Conservation (phyloP, 1,140 invertebrate species). For the Chrysoperla carnea region DNA sequence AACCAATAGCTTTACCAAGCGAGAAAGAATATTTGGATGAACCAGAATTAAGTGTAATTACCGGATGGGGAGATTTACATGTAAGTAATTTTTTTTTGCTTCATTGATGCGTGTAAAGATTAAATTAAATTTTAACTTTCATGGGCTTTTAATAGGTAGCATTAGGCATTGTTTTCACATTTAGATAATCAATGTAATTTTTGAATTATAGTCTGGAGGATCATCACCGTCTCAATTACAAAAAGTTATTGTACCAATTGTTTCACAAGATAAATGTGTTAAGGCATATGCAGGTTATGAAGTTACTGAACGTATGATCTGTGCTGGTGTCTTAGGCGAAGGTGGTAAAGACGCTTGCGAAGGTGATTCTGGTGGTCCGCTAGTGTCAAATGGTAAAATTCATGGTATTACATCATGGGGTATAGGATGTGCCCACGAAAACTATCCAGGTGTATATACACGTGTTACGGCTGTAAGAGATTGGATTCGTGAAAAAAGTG, state of each 20-base stretch:
- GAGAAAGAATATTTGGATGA: constrained; percentile 4
- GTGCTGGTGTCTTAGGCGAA: background rate
- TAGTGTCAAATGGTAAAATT: background rate
- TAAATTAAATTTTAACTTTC: too few relatives aligned
- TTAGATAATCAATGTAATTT: too few relatives aligned
- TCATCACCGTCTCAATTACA: constrained; percentile 3
- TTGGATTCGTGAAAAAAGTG: constrained; percentile 24
- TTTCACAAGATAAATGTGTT: constrained; percentile 1
- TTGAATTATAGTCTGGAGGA: background rate
- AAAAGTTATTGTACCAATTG: constrained; percentile 3
- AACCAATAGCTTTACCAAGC: background rate
- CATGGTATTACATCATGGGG: constrained; percentile 6
- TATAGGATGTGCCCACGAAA: constrained; percentile 30
- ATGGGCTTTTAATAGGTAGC: too few relatives aligned
- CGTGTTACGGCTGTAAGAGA: constrained; percentile 25
- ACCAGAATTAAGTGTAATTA: constrained; percentile 7
- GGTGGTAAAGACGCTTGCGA: background rate
- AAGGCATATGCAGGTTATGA: too few relatives aligned
- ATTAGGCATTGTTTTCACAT: too few relatives aligned
- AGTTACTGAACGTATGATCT: background rate
- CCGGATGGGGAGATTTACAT: constrained; percentile 5
- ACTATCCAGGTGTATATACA: constrained; percentile 42
- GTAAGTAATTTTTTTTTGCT: too few relatives aligned
- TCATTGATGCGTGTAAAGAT: too few relatives aligned
- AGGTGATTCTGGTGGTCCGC: constrained; percentile 3